A percentile compares a stretch with the other conserved stretches of the same genome.
Evolutionary conservation across 53 echinoderm and acorn worm genomes (phyloP).

Genomic region (Arbacia lixula): DNA sequence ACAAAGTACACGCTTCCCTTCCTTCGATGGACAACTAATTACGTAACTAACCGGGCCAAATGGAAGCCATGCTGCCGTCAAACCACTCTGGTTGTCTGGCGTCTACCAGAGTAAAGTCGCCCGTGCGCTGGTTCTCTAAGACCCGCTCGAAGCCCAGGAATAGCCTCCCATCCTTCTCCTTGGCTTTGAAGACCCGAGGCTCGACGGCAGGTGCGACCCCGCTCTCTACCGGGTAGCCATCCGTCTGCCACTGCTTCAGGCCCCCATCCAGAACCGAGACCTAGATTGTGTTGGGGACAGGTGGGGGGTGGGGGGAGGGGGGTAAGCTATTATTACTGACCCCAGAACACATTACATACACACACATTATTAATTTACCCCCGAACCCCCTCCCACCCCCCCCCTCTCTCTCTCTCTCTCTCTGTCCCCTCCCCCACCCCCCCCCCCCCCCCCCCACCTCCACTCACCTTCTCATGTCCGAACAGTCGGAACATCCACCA

Average conservation of each 20-base stretch:
- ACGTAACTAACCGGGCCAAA: slow-evolving; percentile 31
- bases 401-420: background rate
- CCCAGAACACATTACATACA: too few species aligned
- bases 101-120: slow-evolving; percentile 73
- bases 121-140: slow-evolving; percentile 29
- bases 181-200: background rate
- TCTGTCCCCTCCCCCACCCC: background rate
- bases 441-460: background rate
- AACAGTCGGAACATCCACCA: slow-evolving; percentile 98
- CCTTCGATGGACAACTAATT: too few species aligned
- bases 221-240: slow-evolving; percentile 48
- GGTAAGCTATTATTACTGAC: too few species aligned
- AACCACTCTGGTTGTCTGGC: slow-evolving; percentile 67
- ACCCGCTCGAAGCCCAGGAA: background rate
- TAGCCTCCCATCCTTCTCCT: background rate
- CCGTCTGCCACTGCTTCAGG: slow-evolving; percentile 76
- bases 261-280: slow-evolving; percentile 88
- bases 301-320: too few species aligned
- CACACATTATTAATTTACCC: background rate
- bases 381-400: background rate
- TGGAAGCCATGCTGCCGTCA: slow-evolving; percentile 44
- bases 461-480: background rate
- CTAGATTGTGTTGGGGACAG: too few species aligned
- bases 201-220: background rate
- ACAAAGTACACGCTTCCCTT: too few species aligned